Percentiles rank a stretch among this genome's conserved stretches.
phyloP scores from a whole-genome alignment of 2,888 invertebrate species.

The Drosophila macrospina region DNA sequence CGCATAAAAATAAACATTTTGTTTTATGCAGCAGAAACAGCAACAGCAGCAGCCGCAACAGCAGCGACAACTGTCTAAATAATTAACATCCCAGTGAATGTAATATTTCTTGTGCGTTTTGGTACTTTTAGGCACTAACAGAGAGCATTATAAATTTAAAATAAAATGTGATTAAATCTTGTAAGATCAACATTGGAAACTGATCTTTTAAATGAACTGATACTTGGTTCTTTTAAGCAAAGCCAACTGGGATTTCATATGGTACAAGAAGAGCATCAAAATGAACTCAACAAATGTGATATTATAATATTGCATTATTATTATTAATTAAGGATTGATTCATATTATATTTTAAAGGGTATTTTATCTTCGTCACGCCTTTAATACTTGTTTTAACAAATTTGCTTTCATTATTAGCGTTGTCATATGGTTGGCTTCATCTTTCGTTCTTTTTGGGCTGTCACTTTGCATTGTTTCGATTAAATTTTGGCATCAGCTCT shows the following conservation, averaged over 20 bases:
- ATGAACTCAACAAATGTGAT: too few relatives aligned
- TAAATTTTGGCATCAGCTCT: slow-evolving; percentile 49
- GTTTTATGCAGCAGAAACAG: slow-evolving; percentile 36
- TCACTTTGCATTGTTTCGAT: slow-evolving; percentile 55
- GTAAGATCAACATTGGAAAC: too few relatives aligned
- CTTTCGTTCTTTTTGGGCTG: slow-evolving; percentile 24
- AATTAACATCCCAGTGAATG: slow-evolving; percentile 53
- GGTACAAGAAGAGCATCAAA: too few relatives aligned
- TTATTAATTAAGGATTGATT: too few relatives aligned
- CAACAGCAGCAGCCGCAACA: slow-evolving; percentile 25
- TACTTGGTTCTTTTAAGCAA: too few relatives aligned
- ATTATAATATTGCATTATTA: too few relatives aligned
- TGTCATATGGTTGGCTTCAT: background rate
- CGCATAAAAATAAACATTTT: slow-evolving; percentile 61
- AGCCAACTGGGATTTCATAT: too few relatives aligned
- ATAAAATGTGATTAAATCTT: background rate
- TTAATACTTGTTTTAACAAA: background rate
- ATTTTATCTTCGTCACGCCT: slow-evolving; percentile 3
- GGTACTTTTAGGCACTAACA: background rate
- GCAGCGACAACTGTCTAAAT: slow-evolving; percentile 56
- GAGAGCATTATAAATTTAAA: background rate
- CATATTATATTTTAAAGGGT: too few relatives aligned
- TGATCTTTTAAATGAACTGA: too few relatives aligned
- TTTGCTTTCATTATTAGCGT: slow-evolving; percentile 34
- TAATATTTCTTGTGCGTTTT: slow-evolving; percentile 19